phyloP scores from a whole-genome alignment of 2,797 vertebrate species.

The Poecilia gillii region DNA sequence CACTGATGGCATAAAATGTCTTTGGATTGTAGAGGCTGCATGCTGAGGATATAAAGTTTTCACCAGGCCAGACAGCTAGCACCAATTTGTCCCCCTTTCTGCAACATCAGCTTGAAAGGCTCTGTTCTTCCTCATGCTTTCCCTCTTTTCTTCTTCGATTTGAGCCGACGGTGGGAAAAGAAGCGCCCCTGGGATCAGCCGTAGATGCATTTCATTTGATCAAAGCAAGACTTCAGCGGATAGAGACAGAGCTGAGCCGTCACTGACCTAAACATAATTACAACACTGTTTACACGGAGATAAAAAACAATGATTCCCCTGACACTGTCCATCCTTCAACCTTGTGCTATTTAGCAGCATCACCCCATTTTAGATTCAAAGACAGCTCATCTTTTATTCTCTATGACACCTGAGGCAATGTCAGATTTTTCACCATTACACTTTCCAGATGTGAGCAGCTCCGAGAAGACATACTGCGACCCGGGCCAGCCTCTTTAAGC shows the following conservation, averaged over 20 bases:
- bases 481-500: conserved; percentile 59
- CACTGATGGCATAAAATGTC: neutral
- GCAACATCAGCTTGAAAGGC: conserved; percentile 48
- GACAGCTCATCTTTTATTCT: conserved; percentile 66
- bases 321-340: conserved; percentile 35
- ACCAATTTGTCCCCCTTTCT: conserved; percentile 27
- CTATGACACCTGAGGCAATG: conserved; percentile 57
- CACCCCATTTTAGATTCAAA: conserved; percentile 51
- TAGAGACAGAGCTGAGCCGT: conserved; percentile 35
- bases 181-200: conserved; percentile 62
- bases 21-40: neutral
- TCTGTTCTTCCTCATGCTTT: conserved; percentile 45
- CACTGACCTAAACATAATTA: conserved; percentile 34
- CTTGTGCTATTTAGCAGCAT: conserved; percentile 27
- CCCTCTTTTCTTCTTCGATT: conserved; percentile 48
- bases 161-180: conserved; percentile 57
- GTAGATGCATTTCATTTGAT: conserved; percentile 60
- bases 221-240: conserved; percentile 46
- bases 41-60: conserved; percentile 52
- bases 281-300: conserved; percentile 39
- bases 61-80: conserved; percentile 39
- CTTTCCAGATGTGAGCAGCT: conserved; percentile 71
- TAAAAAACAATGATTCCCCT: conserved; percentile 40
- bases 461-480: conserved; percentile 58
- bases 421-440: conserved; percentile 62